Evolutionary conservation across 2,888 invertebrate species (phyloP).

Genomic region (Deilephila elpenor): DNA sequence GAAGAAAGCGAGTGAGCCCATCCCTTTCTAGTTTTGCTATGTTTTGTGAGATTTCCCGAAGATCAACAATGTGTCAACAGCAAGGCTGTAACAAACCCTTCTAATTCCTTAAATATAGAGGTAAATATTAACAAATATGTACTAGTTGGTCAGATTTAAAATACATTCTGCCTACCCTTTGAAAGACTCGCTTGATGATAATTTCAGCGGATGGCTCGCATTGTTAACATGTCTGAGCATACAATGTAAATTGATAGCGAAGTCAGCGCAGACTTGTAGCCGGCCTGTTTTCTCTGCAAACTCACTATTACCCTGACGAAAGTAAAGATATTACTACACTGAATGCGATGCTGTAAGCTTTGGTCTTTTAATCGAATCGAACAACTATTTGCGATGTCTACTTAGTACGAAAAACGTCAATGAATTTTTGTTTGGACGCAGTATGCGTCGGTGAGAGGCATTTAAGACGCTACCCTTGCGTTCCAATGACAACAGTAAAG

Average conservation of each 20-base stretch:
- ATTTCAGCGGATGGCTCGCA: not conserved
- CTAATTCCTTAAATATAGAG: not conserved
- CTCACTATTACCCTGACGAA: not conserved
- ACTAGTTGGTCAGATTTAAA: not conserved
- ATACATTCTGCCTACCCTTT: not conserved
- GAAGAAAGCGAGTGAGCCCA: too few relatives aligned
- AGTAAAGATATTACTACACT: not conserved
- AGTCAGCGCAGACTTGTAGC: not conserved
- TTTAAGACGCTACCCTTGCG: too few relatives aligned
- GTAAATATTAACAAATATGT: not conserved
- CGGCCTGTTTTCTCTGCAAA: slow-evolving; percentile 10
- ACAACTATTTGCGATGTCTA: too few relatives aligned
- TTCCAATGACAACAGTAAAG: too few relatives aligned
- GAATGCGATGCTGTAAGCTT: not conserved
- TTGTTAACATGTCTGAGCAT: not conserved
- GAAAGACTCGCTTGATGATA: not conserved
- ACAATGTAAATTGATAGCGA: slow-evolving; percentile 16
- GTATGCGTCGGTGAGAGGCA: too few relatives aligned
- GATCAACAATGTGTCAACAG: too few relatives aligned
- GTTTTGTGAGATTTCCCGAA: too few relatives aligned
- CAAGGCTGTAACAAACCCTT: too few relatives aligned
- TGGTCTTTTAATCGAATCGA: too few relatives aligned
- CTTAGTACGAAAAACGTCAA: too few relatives aligned
- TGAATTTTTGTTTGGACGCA: too few relatives aligned
- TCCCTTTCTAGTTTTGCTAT: too few relatives aligned